These are phyloP conservation scores for Phoeniculus purpureus DNA, from an alignment of 2,797 vertebrate genomes.

Conservation along the genomic window DNA sequence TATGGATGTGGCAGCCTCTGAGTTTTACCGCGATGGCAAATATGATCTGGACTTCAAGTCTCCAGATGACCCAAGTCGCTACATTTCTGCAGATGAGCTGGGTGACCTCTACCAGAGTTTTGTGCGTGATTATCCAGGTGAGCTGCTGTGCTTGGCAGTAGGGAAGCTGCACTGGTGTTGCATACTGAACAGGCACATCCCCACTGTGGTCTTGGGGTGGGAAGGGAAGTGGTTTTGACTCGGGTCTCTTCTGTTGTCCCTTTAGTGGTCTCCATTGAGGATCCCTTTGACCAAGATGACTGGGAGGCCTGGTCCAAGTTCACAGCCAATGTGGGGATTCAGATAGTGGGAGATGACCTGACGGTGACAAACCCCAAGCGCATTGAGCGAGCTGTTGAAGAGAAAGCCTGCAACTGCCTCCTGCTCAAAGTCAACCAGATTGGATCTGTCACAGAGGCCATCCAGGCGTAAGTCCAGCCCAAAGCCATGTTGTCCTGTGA, in stretches of 20 bases:
- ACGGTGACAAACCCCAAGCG: conserved; percentile 93
- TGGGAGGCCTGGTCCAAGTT: conserved; percentile 94
- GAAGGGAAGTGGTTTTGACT: not conserved
- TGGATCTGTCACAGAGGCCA: conserved; percentile 91
- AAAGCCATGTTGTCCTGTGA: not conserved
- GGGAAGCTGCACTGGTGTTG: not conserved
- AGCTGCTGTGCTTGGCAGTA: not conserved
- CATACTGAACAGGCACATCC: not conserved
- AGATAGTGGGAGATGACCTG: conserved; percentile 92
- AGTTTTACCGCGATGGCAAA: conserved; percentile 91
- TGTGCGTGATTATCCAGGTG: conserved; percentile 92
- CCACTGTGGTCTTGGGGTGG: not conserved
- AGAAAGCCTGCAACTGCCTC: conserved; percentile 93
- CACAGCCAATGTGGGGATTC: conserved; percentile 89
- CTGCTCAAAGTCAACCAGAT: conserved; percentile 96
- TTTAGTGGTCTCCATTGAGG: conserved; percentile 93
- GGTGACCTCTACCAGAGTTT: conserved; percentile 91
- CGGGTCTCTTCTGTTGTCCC: not conserved
- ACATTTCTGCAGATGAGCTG: conserved; percentile 88
- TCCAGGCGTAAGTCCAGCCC: conserved; percentile 86
- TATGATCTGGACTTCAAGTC: conserved; percentile 95
- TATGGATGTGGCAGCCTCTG: conserved; percentile 93
- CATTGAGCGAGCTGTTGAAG: conserved; percentile 89
- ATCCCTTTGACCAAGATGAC: conserved; percentile 94
- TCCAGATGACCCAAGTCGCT: conserved; percentile 87